Percentiles rank a stretch among this genome's conserved stretches.
These are phyloP conservation scores for Cremastinae sp. DNA, from an alignment of 2,888 invertebrate genomes.

Conservation along the genomic window DNA sequence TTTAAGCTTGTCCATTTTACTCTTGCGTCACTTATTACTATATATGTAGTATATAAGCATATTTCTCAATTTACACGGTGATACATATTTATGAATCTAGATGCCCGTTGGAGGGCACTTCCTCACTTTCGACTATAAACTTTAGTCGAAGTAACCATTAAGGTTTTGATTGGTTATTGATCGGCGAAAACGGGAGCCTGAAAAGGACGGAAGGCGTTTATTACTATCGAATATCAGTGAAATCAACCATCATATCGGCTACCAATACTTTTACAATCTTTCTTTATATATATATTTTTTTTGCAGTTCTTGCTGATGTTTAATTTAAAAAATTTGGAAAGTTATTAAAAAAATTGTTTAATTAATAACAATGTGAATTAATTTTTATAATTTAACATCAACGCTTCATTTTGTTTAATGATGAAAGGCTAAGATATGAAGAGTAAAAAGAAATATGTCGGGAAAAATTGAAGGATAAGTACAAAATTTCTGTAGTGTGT, in stretches of 20 bases:
- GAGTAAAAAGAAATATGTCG: too few relatives aligned
- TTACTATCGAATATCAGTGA: conserved; percentile 15
- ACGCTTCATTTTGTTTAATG: too few relatives aligned
- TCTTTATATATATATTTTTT: conserved; percentile 15
- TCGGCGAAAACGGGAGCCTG: conserved; percentile 44
- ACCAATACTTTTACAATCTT: conserved; percentile 21
- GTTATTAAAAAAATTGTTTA: too few relatives aligned
- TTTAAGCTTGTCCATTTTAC: too few relatives aligned
- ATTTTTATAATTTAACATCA: too few relatives aligned
- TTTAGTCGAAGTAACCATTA: conserved; percentile 65
- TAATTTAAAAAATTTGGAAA: too few relatives aligned
- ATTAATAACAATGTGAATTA: too few relatives aligned
- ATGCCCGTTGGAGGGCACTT: conserved; percentile 30
- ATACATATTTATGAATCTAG: conserved; percentile 9
- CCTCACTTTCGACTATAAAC: conserved; percentile 52
- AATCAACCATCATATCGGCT: conserved; percentile 30
- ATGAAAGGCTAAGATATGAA: too few relatives aligned
- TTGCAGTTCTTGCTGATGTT: not conserved
- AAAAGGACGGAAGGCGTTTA: conserved; percentile 20
- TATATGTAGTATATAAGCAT: too few relatives aligned
- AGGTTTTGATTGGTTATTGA: conserved; percentile 71
- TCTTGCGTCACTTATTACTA: too few relatives aligned
- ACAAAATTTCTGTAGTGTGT: too few relatives aligned
- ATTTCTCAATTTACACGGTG: not conserved
- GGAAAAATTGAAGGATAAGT: too few relatives aligned